Conservation (phyloP, 2,113 vertebrate genomes). For the Gallinago paraguaiae region DNA sequence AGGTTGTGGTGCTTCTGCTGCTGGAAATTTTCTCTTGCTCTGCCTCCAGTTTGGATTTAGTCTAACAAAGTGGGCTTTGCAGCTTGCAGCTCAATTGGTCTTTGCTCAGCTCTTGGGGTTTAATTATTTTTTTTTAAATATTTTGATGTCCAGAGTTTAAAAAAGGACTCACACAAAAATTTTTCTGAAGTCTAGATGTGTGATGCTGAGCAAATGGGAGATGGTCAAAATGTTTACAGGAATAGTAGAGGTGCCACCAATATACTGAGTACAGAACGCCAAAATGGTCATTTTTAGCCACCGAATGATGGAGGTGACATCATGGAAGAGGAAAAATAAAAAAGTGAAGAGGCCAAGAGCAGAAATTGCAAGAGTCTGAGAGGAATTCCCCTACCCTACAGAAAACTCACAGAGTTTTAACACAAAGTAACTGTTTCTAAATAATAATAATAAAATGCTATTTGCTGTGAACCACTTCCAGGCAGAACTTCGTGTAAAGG, state of each 20-base stretch:
- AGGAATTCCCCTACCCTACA: conserved; percentile 60
- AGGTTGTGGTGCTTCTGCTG: neutral
- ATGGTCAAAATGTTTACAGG: neutral
- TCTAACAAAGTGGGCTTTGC: neutral
- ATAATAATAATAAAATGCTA: accelerated
- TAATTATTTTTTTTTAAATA: neutral
- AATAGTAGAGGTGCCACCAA: neutral
- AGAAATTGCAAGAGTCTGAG: neutral
- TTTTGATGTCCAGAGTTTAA: neutral
- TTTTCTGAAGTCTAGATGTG: no score
- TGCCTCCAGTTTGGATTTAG: neutral
- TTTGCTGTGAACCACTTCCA: neutral
- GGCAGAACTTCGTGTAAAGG: neutral
- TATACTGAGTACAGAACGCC: neutral
- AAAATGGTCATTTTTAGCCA: neutral
- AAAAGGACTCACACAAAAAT: neutral
- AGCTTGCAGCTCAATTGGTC: neutral
- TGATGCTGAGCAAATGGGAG: neutral
- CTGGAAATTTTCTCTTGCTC: neutral
- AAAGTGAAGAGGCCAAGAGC: neutral
- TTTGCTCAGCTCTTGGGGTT: neutral
- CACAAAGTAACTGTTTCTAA: neutral
- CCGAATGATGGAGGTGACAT: neutral
- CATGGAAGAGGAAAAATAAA: neutral
- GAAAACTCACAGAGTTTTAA: neutral